Evolutionary conservation across 2,113 vertebrate species (phyloP), one percentile per base, ranked within the genome.

Genomic region (Stercorarius parasiticus): DNA sequence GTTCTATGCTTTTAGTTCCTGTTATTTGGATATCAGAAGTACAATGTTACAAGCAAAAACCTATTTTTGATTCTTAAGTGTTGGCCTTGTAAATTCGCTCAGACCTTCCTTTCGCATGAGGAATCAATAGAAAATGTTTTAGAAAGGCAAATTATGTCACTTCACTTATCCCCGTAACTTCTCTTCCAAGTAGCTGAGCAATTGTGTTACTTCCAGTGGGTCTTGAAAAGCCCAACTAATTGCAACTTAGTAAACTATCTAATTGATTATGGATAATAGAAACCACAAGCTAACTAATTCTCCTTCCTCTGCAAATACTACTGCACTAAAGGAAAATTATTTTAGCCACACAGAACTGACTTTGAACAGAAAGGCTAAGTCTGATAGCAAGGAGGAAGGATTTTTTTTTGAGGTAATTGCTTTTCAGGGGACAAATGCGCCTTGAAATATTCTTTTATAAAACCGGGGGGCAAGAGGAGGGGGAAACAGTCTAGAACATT

Each of bases 381-480:
- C 40, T 74, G 50, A 90, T 15, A 7, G 23, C 25, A 84, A 40
- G n/a, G 9, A 82, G 22, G 29, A 82, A 87, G 25, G 12, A 14
- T 56, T 70, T 73, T 79, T 91, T 45, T 71, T 58, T n/a, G 32
- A 92, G 56, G 13, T 34, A 87, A 90, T 64, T 82, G 30, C 30
- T 93, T 79, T 94, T 78, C 56, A 91, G 20, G 25, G 61, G 38
- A 82, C 15, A 91, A 85, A 90, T 25, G 22, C 13, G 34, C 52
- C 36, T 70, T 67, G 16, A 82, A 96, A 79, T 64, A 76, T 1
- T 79, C 22, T 42, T 82, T 76, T 55, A 34, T 43, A 93, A 93
- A 90, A 82, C 7, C 0, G 0, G 40, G 15, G 4, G 2, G 10
- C 9, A 49, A 59, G 4, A 3, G 1, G 0, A 5, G 11, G 9